phyloP scores from a whole-genome alignment of 2,888 invertebrate genomes.

The Liodrosophila aerea region DNA sequence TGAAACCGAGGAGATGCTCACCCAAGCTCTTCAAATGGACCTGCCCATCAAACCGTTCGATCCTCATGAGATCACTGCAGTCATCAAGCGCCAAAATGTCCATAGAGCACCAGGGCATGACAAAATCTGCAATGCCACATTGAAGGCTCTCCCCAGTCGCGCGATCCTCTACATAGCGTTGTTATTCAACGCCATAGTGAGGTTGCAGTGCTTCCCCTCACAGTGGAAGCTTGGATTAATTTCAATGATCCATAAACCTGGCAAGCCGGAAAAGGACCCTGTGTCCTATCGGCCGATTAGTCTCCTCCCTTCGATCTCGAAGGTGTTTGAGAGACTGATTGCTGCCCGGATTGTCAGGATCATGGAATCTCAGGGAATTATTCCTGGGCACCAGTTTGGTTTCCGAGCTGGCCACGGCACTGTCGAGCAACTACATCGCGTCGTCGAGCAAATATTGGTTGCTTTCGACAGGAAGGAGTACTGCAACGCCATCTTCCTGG shows the following conservation, averaged over 20 bases:
- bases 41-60: no score
- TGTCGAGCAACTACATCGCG: no score
- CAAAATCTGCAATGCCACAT: no score
- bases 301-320: background rate
- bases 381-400: no score
- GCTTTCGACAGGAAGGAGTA: background rate
- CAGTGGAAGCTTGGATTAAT: conserved; percentile 1
- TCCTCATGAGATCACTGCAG: no score
- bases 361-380: background rate
- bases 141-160: background rate
- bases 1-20: no score
- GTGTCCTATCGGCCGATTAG: background rate
- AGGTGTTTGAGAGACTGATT: background rate
- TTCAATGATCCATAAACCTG: conserved; percentile 1
- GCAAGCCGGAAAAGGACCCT: background rate
- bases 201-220: conserved; percentile 4
- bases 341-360: no score
- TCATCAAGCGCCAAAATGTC: no score
- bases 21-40: no score
- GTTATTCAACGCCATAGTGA: background rate
- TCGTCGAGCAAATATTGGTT: background rate
- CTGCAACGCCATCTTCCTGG: background rate
- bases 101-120: no score
- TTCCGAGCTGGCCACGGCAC: no score
- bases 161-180: conserved; percentile 2